These are phyloP conservation scores for Erebia palarica DNA, from an alignment of 2,888 invertebrate species.

Conservation along the genomic window DNA sequence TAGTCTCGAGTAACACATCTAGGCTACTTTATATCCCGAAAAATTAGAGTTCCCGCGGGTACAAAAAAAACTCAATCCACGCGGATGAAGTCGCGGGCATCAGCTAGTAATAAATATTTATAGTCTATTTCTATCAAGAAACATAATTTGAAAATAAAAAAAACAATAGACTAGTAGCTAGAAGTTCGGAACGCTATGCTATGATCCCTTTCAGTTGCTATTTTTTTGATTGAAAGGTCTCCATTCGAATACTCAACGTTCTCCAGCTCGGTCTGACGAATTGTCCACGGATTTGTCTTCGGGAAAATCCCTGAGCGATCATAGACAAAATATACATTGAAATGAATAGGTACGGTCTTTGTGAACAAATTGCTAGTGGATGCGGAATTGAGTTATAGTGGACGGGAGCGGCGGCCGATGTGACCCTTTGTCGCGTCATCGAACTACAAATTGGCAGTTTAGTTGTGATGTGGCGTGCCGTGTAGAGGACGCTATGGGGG, in stretches of 20 bases:
- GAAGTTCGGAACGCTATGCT: neutral
- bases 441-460: constrained; percentile 75
- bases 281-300: constrained; percentile 35
- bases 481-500: neutral
- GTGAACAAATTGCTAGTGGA: constrained; percentile 57
- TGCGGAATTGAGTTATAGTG: constrained; percentile 58
- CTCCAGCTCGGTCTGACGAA: constrained; percentile 26
- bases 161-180: neutral
- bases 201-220: constrained; percentile 8
- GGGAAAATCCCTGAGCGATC: constrained; percentile 40
- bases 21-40: too few species aligned
- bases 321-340: constrained; percentile 46
- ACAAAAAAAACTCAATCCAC: too few species aligned
- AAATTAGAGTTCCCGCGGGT: too few species aligned
- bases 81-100: too few species aligned
- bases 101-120: too few species aligned
- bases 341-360: constrained; percentile 50
- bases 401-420: constrained; percentile 45
- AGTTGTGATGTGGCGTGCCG: constrained; percentile 12
- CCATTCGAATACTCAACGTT: constrained; percentile 36
- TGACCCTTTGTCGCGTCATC: constrained; percentile 72
- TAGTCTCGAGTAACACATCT: too few species aligned
- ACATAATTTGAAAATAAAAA: neutral
- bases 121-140: neutral
- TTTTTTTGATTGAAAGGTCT: constrained; percentile 25